A percentile compares a stretch with the other conserved stretches of the same genome.
phyloP scores from a whole-genome alignment of 2,888 invertebrate species.

The Apamea epomidion region DNA sequence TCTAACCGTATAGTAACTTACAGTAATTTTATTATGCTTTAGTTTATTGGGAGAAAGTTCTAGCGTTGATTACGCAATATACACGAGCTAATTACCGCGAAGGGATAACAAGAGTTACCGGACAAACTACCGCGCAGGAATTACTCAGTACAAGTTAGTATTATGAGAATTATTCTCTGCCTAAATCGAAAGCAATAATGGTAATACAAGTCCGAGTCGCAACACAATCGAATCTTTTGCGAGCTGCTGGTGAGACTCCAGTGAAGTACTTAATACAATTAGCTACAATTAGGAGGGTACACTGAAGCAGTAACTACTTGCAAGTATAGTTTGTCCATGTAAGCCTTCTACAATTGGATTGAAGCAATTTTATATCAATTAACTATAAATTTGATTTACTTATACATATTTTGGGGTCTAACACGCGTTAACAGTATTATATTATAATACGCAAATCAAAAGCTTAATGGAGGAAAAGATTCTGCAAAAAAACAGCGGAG shows the following conservation, averaged over 20 bases:
- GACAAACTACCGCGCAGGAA: slow-evolving; percentile 42
- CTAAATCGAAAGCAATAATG: slow-evolving; percentile 27
- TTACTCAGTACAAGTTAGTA: slow-evolving; percentile 25
- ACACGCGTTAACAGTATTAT: slow-evolving; percentile 67
- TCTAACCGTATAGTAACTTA: slow-evolving; percentile 75
- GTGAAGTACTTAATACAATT: slow-evolving; percentile 19
- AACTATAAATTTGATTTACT: slow-evolving; percentile 68
- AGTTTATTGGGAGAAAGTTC: slow-evolving; percentile 70
- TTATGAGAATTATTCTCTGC: slow-evolving; percentile 18
- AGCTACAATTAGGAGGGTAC: slow-evolving; percentile 13
- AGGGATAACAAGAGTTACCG: slow-evolving; percentile 41
- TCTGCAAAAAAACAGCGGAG: slow-evolving; percentile 46
- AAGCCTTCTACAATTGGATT: slow-evolving; percentile 32
- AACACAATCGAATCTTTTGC: slow-evolving; percentile 17
- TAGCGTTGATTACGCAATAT: slow-evolving; percentile 69
- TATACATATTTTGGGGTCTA: slow-evolving; percentile 69
- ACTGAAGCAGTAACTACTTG: slow-evolving; percentile 14
- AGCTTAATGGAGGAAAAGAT: slow-evolving; percentile 67
- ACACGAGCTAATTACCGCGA: slow-evolving; percentile 61
- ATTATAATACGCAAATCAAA: slow-evolving; percentile 63
- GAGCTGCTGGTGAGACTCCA: neutral
- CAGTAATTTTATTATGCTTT: slow-evolving; percentile 75
- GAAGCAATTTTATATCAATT: slow-evolving; percentile 61
- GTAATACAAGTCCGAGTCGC: slow-evolving; percentile 3
- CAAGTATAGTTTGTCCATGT: slow-evolving; percentile 39